Conservation (phyloP, 2,113 vertebrate genomes). For the human (Homo sapiens) region GRCh38 chr2:71375001-71375500, state of each 20-base stretch:
- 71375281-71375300: neutral
- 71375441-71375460: neutral
- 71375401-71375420: neutral
- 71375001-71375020: neutral
- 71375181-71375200: neutral
- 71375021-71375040: neutral
- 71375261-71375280: neutral
- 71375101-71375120: neutral
- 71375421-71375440: neutral
- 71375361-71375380: neutral
- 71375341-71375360: neutral
- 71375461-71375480: neutral
- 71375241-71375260: neutral
- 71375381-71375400: neutral
- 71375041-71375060: neutral
- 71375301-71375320: neutral
- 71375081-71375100: neutral
- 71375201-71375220: neutral
- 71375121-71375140: neutral
- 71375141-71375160: neutral
- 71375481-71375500: neutral
- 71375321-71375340: neutral
- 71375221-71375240: neutral
- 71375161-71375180: neutral
- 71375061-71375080: constrained; percentile 4